phyloP scores from a whole-genome alignment of 2,113 vertebrate species.

The Microcebus lehilahytsara region DNA sequence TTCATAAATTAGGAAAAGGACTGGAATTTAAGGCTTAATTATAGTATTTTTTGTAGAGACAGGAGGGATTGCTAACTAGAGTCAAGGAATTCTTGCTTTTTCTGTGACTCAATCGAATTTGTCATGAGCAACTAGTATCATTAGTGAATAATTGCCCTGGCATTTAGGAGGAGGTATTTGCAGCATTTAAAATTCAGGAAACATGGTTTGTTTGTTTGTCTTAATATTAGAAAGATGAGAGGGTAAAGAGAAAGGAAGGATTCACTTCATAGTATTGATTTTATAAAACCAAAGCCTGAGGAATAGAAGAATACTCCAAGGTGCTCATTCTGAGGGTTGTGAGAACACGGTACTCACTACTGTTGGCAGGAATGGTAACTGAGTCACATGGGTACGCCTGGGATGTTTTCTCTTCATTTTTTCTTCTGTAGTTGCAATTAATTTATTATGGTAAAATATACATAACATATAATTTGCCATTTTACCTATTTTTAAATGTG shows the following conservation, averaged over 20 bases:
- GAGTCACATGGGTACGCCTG: neutral
- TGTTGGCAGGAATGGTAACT: neutral
- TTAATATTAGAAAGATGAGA: neutral
- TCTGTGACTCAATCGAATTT: neutral
- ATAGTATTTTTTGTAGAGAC: neutral
- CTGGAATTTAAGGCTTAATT: neutral
- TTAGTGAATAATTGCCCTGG: neutral
- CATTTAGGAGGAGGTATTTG: neutral
- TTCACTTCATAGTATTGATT: neutral
- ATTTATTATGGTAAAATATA: neutral
- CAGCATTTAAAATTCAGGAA: neutral
- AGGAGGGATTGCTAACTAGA: neutral
- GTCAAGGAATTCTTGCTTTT: neutral
- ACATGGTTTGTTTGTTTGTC: neutral
- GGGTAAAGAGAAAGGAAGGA: neutral
- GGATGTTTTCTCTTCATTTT: neutral
- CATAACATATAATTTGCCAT: neutral
- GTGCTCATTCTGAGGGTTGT: neutral
- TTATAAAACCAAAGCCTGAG: neutral
- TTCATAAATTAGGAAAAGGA: neutral
- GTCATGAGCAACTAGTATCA: neutral
- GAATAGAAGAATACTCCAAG: neutral
- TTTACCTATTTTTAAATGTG: neutral
- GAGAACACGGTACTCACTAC: neutral
- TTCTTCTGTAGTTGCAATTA: neutral